phyloP scores from a whole-genome alignment of 1,140 invertebrate species.

The Triops longicaudatus region DNA sequence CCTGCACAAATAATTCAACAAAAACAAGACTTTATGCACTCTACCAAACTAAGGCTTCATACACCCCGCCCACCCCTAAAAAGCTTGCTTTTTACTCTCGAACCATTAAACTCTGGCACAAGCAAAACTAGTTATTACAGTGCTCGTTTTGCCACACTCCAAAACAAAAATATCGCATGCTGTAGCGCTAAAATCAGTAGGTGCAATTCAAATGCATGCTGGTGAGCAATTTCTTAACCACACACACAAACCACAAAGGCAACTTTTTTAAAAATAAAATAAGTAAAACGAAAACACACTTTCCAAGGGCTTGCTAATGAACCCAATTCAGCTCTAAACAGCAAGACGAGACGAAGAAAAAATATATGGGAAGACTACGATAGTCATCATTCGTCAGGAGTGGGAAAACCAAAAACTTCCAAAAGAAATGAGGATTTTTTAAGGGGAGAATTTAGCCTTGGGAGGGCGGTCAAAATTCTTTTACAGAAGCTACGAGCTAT shows the following conservation, averaged over 20 bases:
- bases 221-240: conserved; percentile 5
- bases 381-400: background rate
- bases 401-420: too few species aligned
- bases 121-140: background rate
- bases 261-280: background rate
- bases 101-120: background rate
- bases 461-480: too few species aligned
- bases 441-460: too few species aligned
- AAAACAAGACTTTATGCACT: background rate
- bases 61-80: too few species aligned
- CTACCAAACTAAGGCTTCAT: too few species aligned
- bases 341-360: background rate
- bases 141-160: background rate
- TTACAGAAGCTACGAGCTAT: too few species aligned
- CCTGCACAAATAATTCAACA: conserved; percentile 18
- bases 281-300: too few species aligned
- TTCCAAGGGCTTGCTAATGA: background rate
- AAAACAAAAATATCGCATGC: background rate
- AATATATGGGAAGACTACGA: background rate
- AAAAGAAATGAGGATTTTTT: too few species aligned
- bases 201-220: background rate
- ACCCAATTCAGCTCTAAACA: background rate
- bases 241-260: background rate
- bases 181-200: background rate
- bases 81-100: background rate